phyloP scores from a whole-genome alignment of 2,113 vertebrate species.

The Strigops habroptila region DNA sequence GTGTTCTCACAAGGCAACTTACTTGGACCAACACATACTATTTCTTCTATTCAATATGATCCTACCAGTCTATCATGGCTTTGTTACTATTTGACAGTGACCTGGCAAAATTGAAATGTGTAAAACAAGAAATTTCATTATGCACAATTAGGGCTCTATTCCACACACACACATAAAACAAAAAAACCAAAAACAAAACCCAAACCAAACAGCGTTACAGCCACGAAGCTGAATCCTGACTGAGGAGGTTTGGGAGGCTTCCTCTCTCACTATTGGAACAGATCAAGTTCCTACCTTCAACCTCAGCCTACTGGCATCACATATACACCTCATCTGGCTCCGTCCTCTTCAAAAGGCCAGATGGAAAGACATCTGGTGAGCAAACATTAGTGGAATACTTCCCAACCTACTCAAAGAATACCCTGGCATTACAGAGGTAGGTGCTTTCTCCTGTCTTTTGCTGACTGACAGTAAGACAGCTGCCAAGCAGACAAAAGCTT shows the following conservation, averaged over 20 bases:
- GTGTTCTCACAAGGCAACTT: conserved; percentile 81
- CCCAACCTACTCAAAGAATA: not conserved
- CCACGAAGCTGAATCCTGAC: conserved; percentile 64
- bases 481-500: conserved; percentile 55
- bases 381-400: conserved; percentile 18
- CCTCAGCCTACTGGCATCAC: conserved; percentile 12
- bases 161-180: not conserved
- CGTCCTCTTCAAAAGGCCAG: conserved; percentile 32
- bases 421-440: conserved; percentile 47
- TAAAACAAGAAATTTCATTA: conserved; percentile 58
- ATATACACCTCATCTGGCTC: conserved; percentile 3
- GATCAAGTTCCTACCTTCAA: conserved; percentile 37
- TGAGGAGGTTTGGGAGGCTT: conserved; percentile 28
- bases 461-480: conserved; percentile 48
- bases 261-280: conserved; percentile 27
- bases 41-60: conserved; percentile 71
- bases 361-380: conserved; percentile 11
- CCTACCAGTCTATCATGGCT: conserved; percentile 81
- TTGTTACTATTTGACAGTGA: conserved; percentile 68
- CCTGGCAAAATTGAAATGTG: conserved; percentile 73
- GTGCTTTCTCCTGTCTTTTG: conserved; percentile 30
- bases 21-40: conserved; percentile 77
- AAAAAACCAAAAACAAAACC: not conserved
- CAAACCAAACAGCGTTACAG: conserved; percentile 11
- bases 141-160: conserved; percentile 69